phyloP scores from a whole-genome alignment of 2,113 vertebrate species.

The Chaenogobius annularis region DNA sequence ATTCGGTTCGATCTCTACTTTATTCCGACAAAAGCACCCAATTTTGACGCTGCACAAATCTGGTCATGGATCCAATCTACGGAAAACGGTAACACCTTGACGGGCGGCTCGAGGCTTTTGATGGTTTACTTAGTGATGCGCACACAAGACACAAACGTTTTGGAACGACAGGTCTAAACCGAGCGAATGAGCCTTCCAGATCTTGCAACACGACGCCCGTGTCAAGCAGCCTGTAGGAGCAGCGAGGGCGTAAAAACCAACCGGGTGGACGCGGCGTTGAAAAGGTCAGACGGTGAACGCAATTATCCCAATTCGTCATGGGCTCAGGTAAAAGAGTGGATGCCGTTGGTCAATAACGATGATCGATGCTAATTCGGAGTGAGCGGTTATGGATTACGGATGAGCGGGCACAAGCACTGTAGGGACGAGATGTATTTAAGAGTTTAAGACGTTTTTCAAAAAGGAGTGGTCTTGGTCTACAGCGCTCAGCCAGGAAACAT shows the following conservation, averaged over 20 bases:
- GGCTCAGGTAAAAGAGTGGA: neutral
- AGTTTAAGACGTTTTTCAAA: no score
- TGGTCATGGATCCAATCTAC: neutral
- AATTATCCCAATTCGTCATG: neutral
- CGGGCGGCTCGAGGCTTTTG: neutral
- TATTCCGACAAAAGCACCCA: no score
- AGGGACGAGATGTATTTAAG: no score
- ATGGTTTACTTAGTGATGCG: neutral
- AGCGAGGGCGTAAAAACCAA: constrained; percentile 5
- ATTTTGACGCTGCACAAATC: no score
- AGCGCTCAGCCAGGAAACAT: no score
- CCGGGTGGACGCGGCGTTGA: neutral
- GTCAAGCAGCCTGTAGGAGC: constrained; percentile 24
- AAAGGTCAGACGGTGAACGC: neutral
- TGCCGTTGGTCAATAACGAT: neutral
- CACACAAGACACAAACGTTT: neutral
- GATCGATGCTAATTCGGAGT: neutral
- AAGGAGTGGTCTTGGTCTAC: no score
- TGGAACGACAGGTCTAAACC: neutral
- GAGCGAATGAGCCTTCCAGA: neutral
- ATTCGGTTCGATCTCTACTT: no score
- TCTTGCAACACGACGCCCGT: neutral
- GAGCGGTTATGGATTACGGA: neutral
- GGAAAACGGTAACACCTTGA: neutral
- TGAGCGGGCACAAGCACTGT: no score